Base-by-base conservation (phyloP, 1,140 invertebrate species). In the Artemia franciscana region DNA sequence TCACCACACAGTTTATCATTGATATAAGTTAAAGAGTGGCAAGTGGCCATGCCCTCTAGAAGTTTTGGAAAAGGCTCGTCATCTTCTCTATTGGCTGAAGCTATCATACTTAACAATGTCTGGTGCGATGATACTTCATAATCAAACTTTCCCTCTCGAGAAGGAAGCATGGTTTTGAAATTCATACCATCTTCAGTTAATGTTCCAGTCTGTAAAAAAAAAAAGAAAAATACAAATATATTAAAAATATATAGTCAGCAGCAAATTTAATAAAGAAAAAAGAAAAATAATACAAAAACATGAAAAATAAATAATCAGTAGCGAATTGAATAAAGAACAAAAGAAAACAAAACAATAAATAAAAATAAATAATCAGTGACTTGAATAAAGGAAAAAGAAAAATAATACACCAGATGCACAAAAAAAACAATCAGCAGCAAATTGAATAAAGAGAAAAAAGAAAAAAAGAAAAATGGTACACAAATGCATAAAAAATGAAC, bases 131-230 rank as follows among this genome's bases (percentile, higher is more conserved):
- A n/a, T 68, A 65, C 5, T 81, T 73, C 58, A 62, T 56, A 21
- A 63, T 28, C 63, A 65, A 63, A 26, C 59, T 27, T 39, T 4
- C 57, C 26, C 12, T 58, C 28, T 9, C 71, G 66, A 25, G 77
- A 77, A 0, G 86, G 82, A 60, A 94, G 78, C 2, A 92, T 81
- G 24, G 88, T 87, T 78, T 87, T 87, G 74, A 97, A 83, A 70
- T 94, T 90, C 26, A 97, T 73, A 9, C 91, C 91, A 73, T 96
- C 93, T 74, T 96, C 85, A 21, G 91, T 91, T 66, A 95, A 72
- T 1, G 93, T 97, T 27, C 93, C 93, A 62, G 93, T 97, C 82
- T 82, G 67, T 24, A 71, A 18, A 57, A 3, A 60, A 5, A 64
- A 57, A 25, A 57, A n/a, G 63, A 59, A 26, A 39, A 28, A 56